phyloP scores from a whole-genome alignment of 2,888 invertebrate species.

The Brenthis ino region DNA sequence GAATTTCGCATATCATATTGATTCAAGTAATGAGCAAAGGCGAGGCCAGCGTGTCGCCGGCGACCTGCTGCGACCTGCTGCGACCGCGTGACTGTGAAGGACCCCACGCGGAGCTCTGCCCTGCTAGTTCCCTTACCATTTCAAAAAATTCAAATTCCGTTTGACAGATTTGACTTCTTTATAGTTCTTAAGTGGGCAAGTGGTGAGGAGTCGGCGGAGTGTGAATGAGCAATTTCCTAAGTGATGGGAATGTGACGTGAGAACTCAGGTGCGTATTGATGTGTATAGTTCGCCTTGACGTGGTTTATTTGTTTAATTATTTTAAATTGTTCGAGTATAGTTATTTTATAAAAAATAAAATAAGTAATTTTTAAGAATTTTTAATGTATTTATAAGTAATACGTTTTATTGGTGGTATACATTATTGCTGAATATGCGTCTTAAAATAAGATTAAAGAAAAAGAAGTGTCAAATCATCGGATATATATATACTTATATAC shows the following conservation, averaged over 20 bases:
- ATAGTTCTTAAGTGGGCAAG: slow-evolving; percentile 56
- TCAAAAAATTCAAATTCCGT: slow-evolving; percentile 60
- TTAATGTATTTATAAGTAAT: too few species aligned
- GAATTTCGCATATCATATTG: slow-evolving; percentile 44
- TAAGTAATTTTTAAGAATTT: too few species aligned
- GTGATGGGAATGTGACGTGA: slow-evolving; percentile 68
- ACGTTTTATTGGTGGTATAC: too few species aligned
- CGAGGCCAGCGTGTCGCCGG: slow-evolving; percentile 41
- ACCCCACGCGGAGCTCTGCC: slow-evolving; percentile 62
- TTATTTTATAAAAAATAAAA: background rate
- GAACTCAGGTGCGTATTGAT: slow-evolving; percentile 41
- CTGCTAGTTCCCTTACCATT: slow-evolving; percentile 48
- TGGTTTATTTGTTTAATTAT: slow-evolving; percentile 3
- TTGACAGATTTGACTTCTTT: slow-evolving; percentile 66
- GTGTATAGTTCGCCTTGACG: slow-evolving; percentile 3
- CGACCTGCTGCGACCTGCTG: slow-evolving; percentile 39
- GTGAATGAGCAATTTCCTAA: slow-evolving; percentile 75
- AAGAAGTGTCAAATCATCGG: too few species aligned
- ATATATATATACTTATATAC: too few species aligned
- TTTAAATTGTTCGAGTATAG: slow-evolving; percentile 7
- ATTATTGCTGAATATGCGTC: too few species aligned
- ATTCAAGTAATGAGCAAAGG: slow-evolving; percentile 49
- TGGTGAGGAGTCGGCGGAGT: slow-evolving; percentile 58
- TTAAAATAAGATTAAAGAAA: too few species aligned
- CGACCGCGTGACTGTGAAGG: slow-evolving; percentile 48